These are phyloP conservation scores for Himalopsyche tibetana DNA, from an alignment of 2,888 invertebrate genomes.

Conservation along the genomic window DNA sequence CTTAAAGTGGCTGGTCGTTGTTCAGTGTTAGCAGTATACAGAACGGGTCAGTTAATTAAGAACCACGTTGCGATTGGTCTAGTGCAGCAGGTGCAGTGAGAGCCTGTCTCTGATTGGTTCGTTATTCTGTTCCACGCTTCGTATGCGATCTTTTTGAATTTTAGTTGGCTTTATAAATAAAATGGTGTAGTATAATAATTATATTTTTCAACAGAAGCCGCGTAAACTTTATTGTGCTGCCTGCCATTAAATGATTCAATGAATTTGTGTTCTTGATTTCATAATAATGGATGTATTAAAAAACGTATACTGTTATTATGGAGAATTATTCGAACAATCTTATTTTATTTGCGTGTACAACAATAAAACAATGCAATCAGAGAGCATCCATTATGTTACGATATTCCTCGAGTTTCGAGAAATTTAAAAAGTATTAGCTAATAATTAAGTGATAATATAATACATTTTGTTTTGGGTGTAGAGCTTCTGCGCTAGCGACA, in stretches of 20 bases:
- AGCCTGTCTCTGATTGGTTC: background rate
- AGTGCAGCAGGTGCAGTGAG: constrained; percentile 13
- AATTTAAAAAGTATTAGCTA: too few relatives aligned
- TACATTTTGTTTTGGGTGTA: too few relatives aligned
- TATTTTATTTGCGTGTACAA: too few relatives aligned
- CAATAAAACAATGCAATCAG: too few relatives aligned
- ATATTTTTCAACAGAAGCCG: constrained; percentile 1
- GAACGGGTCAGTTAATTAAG: constrained; percentile 37
- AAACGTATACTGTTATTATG: too few relatives aligned
- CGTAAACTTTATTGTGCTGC: background rate
- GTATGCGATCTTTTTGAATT: constrained; percentile 7
- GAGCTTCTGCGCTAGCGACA: too few relatives aligned
- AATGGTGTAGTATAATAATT: background rate
- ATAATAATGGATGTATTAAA: too few relatives aligned
- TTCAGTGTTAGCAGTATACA: constrained; percentile 10
- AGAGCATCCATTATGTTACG: too few relatives aligned
- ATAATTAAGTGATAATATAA: too few relatives aligned
- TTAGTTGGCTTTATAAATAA: background rate
- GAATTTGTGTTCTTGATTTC: too few relatives aligned
- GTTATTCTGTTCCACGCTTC: background rate
- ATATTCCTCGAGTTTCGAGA: too few relatives aligned
- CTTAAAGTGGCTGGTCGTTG: constrained; percentile 39
- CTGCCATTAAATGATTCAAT: background rate
- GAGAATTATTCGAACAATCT: too few relatives aligned
- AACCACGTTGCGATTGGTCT: constrained; percentile 18